Conservation (phyloP, 2,888 invertebrate species). For the Drosophila fungiperda region DNA sequence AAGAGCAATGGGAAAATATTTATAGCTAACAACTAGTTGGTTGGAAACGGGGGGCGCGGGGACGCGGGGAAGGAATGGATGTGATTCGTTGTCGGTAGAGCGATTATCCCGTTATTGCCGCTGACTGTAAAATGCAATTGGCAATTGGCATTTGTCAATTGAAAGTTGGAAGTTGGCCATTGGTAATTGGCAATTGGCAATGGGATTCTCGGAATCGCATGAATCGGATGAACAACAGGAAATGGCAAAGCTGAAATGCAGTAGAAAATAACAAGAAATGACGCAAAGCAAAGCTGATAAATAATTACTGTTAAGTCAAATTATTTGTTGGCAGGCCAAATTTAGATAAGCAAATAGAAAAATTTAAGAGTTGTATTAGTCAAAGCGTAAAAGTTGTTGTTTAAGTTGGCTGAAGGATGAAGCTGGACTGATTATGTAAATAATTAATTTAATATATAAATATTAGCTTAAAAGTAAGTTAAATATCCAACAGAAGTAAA, state of each 20-base stretch:
- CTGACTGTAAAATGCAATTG: constrained; percentile 27
- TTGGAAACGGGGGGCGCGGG: neutral
- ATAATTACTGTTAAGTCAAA: constrained; percentile 30
- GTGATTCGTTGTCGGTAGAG: neutral
- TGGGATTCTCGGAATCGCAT: constrained; percentile 4
- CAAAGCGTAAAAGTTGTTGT: neutral
- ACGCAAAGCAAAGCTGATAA: constrained; percentile 15
- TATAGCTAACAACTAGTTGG: constrained; percentile 68
- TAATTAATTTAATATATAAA: neutral
- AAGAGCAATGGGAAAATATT: constrained; percentile 57
- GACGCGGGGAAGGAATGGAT: neutral
- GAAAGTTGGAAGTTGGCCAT: constrained; percentile 8
- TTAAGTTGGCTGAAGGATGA: no score
- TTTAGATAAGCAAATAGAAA: neutral
- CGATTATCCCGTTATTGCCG: constrained; percentile 39
- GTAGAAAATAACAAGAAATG: constrained; percentile 8
- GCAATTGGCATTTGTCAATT: constrained; percentile 9
- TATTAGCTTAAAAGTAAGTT: neutral
- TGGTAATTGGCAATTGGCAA: constrained; percentile 18
- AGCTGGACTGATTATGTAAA: no score
- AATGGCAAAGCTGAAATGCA: constrained; percentile 17
- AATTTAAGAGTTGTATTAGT: neutral
- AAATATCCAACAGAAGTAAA: neutral
- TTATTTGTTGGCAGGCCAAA: constrained; percentile 6
- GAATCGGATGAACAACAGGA: constrained; percentile 20